phyloP scores from a whole-genome alignment of 2,113 vertebrate species.

The Silurus meridionalis region DNA sequence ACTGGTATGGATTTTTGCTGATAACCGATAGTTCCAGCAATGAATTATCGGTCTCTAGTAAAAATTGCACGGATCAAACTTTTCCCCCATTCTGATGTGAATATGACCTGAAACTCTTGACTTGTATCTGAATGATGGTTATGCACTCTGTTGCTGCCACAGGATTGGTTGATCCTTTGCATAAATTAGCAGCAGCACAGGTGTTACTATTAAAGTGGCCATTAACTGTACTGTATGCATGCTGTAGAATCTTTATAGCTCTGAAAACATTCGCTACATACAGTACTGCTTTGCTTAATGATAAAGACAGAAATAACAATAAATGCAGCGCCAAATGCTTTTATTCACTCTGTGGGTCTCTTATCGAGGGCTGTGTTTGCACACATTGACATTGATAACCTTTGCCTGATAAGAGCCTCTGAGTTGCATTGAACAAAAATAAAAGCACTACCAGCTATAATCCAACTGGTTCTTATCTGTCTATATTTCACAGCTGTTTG shows the following conservation, averaged over 20 bases:
- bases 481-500: background rate
- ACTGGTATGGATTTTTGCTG: too few relatives aligned
- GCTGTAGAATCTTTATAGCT: background rate
- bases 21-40: too few relatives aligned
- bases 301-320: background rate
- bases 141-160: background rate
- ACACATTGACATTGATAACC: conserved; percentile 10
- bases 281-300: background rate
- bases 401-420: background rate
- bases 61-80: background rate
- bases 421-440: background rate
- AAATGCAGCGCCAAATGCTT: background rate
- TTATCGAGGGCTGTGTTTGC: background rate
- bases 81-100: background rate
- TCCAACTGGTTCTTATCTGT: conserved; percentile 12
- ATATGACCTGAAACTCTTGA: background rate
- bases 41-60: too few relatives aligned
- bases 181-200: background rate
- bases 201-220: background rate
- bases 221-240: background rate
- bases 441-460: background rate
- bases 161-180: background rate
- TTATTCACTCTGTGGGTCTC: background rate
- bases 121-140: background rate
- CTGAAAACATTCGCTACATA: background rate